Conservation (phyloP, 2,113 vertebrate genomes). For the Pangasianodon gigas region DNA sequence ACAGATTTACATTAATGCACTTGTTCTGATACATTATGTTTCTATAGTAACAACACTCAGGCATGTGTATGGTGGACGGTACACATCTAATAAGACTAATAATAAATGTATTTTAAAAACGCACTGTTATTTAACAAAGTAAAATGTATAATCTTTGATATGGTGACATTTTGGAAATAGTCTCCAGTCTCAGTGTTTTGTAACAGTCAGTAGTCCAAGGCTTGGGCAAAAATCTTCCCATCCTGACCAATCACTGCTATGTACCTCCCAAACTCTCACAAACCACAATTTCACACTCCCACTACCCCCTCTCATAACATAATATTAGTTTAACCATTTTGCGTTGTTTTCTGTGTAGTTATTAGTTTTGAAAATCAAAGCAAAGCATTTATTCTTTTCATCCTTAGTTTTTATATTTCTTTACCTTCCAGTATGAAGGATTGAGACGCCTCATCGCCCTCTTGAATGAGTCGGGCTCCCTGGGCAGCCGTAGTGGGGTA, state of each 20-base stretch:
- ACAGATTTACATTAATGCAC: not conserved
- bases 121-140: too few relatives aligned
- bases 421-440: slow-evolving; percentile 78
- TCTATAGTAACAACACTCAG: not conserved
- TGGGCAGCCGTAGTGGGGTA: slow-evolving; percentile 63
- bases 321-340: not conserved
- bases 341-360: not conserved
- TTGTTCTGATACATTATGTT: not conserved
- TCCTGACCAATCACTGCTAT: not conserved
- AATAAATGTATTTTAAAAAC: not conserved
- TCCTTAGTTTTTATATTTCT: not conserved
- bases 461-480: slow-evolving; percentile 69
- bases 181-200: not conserved
- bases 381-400: not conserved
- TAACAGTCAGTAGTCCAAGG: not conserved
- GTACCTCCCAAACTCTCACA: not conserved
- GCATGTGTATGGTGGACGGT: not conserved
- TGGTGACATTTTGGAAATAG: not conserved
- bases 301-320: not conserved
- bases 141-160: not conserved
- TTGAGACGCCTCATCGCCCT: slow-evolving; percentile 68
- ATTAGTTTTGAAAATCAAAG: not conserved
- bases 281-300: not conserved
- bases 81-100: not conserved
- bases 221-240: too few relatives aligned